Base-by-base conservation (phyloP, 1,140 invertebrate species). In the Drosophila parvula region DNA sequence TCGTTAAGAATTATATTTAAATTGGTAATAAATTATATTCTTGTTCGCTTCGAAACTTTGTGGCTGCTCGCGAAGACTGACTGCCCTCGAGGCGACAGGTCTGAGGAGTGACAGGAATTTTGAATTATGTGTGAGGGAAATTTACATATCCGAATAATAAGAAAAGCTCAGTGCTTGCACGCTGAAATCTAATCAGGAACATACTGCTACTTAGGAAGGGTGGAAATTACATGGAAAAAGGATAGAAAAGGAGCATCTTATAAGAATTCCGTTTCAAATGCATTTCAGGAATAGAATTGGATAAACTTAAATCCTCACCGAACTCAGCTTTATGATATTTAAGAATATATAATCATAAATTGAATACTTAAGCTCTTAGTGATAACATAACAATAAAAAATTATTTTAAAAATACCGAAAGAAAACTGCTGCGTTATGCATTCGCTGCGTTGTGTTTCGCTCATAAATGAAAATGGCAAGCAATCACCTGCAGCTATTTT, bases 401-500 rank as follows among this genome's bases (percentile, higher is more conserved):
- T 38, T 1, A 22, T 8, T 12, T 14, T 11, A 6, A 22, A 36
- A 38, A 10, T 22, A 22, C 1, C 22, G 0, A 34, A 45, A 0
- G 28, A 40, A 47, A 58, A 55, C n/a, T 40, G 43, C 41, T 55
- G 70, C 70, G 70, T 43, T 74, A 48, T 74, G 57, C 36, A 55
- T 63, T 62, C 50, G 48, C 41, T 48, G 53, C 41, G 59, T 48
- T 48, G 53, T 38, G 62, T 58, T 78, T 68, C 47, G 45, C 78
- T 73, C 84, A 88, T 89, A 89, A 84, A 84, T 89, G 80, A 80
- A 80, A 84, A 83, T 74, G 65, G 59, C 65, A 69, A 75, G 64
- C 77, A 89, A 89, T 88, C 84, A 89, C 84, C 84, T 88, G 74
- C 77, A 88, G 84, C 80, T 65, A 89, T 84, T 75, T 89, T 78